A percentile compares a stretch with the other conserved stretches of the same genome.
Evolutionary conservation across 2,113 vertebrate genomes (phyloP).

Genomic region (Tricholaema leucomelas): DNA sequence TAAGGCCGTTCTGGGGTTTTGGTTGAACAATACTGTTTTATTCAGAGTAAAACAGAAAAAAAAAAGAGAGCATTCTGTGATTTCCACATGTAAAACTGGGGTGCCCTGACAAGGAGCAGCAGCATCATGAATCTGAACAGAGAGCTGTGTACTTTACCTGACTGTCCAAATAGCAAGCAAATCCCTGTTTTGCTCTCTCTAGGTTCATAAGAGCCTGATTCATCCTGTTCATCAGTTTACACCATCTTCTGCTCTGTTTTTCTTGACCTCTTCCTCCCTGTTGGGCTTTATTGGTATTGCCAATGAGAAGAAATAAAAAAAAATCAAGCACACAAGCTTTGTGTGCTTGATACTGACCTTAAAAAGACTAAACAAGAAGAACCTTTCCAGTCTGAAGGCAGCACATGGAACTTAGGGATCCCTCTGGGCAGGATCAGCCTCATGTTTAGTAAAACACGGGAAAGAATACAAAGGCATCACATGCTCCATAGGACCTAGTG

Average conservation of each 20-base stretch:
- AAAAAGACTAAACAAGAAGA: neutral
- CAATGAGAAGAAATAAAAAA: neutral
- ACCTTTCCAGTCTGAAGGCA: neutral
- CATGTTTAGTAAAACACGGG: neutral
- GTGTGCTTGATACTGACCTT: neutral
- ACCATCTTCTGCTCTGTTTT: neutral
- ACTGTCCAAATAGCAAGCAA: neutral
- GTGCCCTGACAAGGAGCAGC: neutral
- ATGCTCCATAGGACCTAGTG: neutral
- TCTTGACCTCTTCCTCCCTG: neutral
- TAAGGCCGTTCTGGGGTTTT: no score
- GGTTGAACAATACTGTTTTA: neutral
- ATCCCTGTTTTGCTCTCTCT: neutral
- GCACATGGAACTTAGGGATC: neutral
- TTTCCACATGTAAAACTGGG: neutral
- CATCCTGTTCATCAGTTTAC: neutral
- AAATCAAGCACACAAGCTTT: neutral
- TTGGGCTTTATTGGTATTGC: neutral
- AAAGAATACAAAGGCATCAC: fast-evolving
- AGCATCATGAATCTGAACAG: neutral
- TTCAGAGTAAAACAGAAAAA: neutral
- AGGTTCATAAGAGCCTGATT: neutral
- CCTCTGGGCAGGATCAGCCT: neutral
- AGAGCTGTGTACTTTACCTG: neutral
- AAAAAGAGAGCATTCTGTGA: no score